phyloP scores from a whole-genome alignment of 2,113 vertebrate genomes.

The Eretmochelys imbricata region DNA sequence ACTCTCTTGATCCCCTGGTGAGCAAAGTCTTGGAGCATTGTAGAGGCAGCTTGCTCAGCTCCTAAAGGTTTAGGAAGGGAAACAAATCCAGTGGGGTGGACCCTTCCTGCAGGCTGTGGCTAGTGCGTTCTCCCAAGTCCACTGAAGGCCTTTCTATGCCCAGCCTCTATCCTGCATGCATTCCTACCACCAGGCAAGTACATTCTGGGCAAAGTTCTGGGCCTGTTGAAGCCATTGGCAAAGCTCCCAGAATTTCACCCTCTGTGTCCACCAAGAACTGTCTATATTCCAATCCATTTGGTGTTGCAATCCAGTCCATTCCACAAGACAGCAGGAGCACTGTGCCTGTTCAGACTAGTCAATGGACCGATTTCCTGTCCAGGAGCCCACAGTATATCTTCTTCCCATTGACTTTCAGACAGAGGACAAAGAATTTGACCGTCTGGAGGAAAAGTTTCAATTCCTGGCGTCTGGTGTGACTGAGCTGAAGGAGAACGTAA shows the following conservation, averaged over 20 bases:
- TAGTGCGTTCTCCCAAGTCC: neutral
- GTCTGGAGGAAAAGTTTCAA: conserved; percentile 87
- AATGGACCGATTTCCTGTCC: rapidly evolving
- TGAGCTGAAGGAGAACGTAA: conserved; percentile 85
- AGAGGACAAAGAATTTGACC: conserved; percentile 90
- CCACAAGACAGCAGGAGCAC: neutral
- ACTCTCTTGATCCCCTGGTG: neutral
- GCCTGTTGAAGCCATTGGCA: neutral
- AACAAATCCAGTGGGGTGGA: neutral
- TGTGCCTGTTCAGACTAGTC: rapidly evolving
- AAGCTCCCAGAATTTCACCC: neutral
- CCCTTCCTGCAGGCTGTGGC: neutral
- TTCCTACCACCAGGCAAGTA: neutral
- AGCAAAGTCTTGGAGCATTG: rapidly evolving
- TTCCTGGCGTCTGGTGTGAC: conserved; percentile 84
- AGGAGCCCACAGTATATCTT: neutral
- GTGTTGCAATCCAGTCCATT: rapidly evolving
- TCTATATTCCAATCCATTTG: neutral
- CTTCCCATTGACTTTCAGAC: conserved; percentile 74
- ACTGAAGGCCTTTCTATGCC: rapidly evolving
- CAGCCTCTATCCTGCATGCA: neutral
- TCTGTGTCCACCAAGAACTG: neutral
- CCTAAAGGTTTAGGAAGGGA: neutral
- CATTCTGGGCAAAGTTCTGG: neutral
- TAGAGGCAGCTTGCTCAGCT: neutral